Evolutionary conservation across 2,888 invertebrate species (phyloP).

Genomic region (Platynereis dumerilii): DNA sequence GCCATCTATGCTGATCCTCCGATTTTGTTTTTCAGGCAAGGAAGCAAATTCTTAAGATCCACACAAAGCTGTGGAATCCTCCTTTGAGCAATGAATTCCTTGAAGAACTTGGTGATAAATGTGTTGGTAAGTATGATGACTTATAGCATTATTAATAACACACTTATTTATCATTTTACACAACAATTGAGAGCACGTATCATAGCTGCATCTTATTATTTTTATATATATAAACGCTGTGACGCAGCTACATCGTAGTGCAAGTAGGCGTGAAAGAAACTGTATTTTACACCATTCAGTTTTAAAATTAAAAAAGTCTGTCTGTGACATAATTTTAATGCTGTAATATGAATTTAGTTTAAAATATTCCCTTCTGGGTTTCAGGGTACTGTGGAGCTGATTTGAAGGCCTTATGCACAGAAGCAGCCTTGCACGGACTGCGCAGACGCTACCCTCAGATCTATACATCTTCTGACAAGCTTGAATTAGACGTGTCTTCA

Average conservation of each 20-base stretch:
- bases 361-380: conserved; percentile 9
- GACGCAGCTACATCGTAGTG: too few species aligned
- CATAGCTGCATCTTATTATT: too few species aligned
- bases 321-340: neutral
- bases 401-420: conserved; percentile 83
- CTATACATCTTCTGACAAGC: conserved; percentile 77
- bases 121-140: conserved; percentile 66
- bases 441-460: conserved; percentile 86
- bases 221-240: too few species aligned
- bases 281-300: too few species aligned
- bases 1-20: neutral
- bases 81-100: conserved; percentile 70
- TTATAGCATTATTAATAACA: too few species aligned
- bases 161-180: too few species aligned
- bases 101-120: conserved; percentile 73
- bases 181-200: too few species aligned
- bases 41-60: conserved; percentile 78
- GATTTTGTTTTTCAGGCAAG: conserved; percentile 67
- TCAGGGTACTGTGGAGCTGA: conserved; percentile 84
- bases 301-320: too few species aligned
- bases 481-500: conserved; percentile 77
- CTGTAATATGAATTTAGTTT: neutral
- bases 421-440: conserved; percentile 76
- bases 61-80: conserved; percentile 77
- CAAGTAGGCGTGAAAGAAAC: too few species aligned